Evolutionary conservation across 1,140 invertebrate genomes (phyloP).

Genomic region (Aleiodes sp.): DNA sequence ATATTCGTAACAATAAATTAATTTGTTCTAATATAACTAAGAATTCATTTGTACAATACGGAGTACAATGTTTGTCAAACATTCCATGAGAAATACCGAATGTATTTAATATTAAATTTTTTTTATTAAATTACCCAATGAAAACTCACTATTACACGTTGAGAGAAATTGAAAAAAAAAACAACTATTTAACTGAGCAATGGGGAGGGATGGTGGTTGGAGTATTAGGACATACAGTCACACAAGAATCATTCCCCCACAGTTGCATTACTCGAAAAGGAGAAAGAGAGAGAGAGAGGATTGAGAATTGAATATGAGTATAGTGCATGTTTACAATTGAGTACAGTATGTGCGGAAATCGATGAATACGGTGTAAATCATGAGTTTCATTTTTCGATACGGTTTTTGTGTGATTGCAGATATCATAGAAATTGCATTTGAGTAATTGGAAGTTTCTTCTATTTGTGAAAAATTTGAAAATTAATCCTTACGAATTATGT

Average conservation of each 20-base stretch:
- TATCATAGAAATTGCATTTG: no score
- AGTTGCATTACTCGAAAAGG: conserved; percentile 5
- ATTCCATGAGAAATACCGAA: neutral
- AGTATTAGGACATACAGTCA: neutral
- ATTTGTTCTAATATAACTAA: neutral
- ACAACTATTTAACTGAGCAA: neutral
- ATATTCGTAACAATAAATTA: neutral
- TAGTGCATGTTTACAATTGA: no score
- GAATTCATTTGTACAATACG: neutral
- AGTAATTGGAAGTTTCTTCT: no score
- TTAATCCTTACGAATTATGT: no score
- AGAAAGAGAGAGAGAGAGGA: no score
- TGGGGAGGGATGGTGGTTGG: conserved; percentile 2
- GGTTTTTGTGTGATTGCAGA: no score
- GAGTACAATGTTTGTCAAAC: neutral
- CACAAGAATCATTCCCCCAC: neutral
- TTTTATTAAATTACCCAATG: neutral
- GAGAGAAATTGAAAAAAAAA: no score
- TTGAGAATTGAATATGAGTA: neutral
- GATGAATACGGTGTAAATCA: no score
- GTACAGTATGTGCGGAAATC: no score
- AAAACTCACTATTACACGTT: neutral
- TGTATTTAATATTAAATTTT: neutral
- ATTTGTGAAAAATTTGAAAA: no score
- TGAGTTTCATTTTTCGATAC: no score